A percentile compares a stretch with the other conserved stretches of the same genome.
These are phyloP conservation scores for Galeruca laticollis DNA, from an alignment of 2,888 invertebrate genomes.

Conservation along the genomic window DNA sequence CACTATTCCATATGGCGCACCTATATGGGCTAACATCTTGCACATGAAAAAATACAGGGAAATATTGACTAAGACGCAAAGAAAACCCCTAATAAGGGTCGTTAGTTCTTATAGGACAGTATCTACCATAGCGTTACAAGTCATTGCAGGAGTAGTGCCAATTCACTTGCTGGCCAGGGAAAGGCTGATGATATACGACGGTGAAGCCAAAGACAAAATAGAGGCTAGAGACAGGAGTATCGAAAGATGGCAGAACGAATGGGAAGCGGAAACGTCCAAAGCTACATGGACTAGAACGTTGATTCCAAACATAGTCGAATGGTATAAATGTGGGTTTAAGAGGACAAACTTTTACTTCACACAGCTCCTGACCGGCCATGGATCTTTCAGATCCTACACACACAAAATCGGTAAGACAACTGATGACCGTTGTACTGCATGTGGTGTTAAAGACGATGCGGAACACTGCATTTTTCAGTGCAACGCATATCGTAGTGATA, in stretches of 20 bases:
- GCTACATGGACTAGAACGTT: too few relatives aligned
- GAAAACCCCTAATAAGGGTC: constrained; percentile 13
- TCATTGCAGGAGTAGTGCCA: not conserved
- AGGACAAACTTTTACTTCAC: too few relatives aligned
- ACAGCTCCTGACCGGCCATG: too few relatives aligned
- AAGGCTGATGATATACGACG: not conserved
- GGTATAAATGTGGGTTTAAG: too few relatives aligned
- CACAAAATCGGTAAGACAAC: too few relatives aligned
- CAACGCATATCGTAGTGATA: too few relatives aligned
- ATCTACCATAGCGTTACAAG: constrained; percentile 7
- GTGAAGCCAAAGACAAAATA: not conserved
- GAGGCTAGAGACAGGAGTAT: not conserved
- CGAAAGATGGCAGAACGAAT: not conserved
- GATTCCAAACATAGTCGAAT: too few relatives aligned
- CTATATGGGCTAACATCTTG: constrained; percentile 28
- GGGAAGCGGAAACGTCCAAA: constrained; percentile 13
- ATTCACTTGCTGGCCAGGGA: not conserved
- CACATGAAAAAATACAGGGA: constrained; percentile 1
- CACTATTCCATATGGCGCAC: constrained; percentile 39
- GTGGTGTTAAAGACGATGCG: too few relatives aligned
- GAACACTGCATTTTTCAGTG: too few relatives aligned
- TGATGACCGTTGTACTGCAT: too few relatives aligned
- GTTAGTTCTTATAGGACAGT: constrained; percentile 3
- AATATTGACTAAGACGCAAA: constrained; percentile 1
- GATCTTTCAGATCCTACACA: too few relatives aligned